Percentiles rank a stretch among this genome's conserved stretches.
Evolutionary conservation across 1,140 invertebrate species (phyloP).

Genomic region (Proctacanthus coquilletti): DNA sequence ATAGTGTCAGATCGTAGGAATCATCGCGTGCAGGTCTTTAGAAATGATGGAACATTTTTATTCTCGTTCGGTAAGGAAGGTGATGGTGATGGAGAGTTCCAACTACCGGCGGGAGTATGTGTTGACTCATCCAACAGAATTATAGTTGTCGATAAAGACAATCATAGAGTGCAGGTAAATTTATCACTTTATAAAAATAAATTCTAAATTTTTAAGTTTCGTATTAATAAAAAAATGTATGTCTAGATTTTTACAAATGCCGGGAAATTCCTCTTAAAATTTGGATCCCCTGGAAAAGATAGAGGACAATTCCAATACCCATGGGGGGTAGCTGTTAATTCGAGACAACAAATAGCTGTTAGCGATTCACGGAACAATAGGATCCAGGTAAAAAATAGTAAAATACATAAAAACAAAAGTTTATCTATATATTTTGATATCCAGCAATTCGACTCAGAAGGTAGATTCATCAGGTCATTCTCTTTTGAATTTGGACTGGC

Average conservation of each 20-base stretch:
- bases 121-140: constrained; percentile 61
- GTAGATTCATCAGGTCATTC: constrained; percentile 70
- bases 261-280: constrained; percentile 66
- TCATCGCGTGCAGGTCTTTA: constrained; percentile 80
- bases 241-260: constrained; percentile 63
- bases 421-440: no score
- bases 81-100: constrained; percentile 69
- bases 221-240: no score
- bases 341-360: constrained; percentile 68
- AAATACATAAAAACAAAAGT: no score
- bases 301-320: constrained; percentile 89
- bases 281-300: constrained; percentile 73
- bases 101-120: constrained; percentile 78
- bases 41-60: constrained; percentile 55
- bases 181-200: no score
- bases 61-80: constrained; percentile 68
- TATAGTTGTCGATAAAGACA: constrained; percentile 89
- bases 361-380: constrained; percentile 89
- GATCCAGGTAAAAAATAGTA: no score
- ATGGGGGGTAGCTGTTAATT: constrained; percentile 86
- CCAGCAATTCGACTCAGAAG: constrained; percentile 59
- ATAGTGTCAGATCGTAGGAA: constrained; percentile 84
- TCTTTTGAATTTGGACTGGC: constrained; percentile 55
- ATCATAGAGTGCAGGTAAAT: constrained; percentile 86
- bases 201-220: no score